Evolutionary conservation across 2,888 invertebrate species (phyloP).

Genomic region (Drosophila kuntzei): DNA sequence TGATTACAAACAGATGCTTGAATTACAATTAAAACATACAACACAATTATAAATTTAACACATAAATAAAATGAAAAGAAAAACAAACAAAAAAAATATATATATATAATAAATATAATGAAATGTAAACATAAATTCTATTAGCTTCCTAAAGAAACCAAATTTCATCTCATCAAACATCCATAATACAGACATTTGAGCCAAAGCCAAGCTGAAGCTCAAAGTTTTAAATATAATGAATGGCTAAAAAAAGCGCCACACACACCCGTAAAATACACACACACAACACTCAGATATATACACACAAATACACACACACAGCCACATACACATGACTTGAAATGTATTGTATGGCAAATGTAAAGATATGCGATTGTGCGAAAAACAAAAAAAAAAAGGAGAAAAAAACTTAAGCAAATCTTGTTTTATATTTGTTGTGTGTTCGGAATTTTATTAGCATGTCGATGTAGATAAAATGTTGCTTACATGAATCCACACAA

Average conservation of each 20-base stretch:
- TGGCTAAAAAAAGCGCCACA: slow-evolving; percentile 21
- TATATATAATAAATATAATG: background rate
- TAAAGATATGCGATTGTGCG: slow-evolving; percentile 48
- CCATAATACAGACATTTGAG: slow-evolving; percentile 26
- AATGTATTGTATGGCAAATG: slow-evolving; percentile 47
- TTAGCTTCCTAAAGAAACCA: slow-evolving; percentile 22
- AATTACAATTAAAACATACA: slow-evolving; percentile 38
- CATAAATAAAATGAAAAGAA: slow-evolving; percentile 40
- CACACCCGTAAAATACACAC: slow-evolving; percentile 1
- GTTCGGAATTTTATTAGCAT: slow-evolving; percentile 56
- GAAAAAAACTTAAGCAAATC: slow-evolving; percentile 41
- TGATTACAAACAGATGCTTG: slow-evolving; percentile 59
- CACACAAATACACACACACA: slow-evolving; percentile 9
- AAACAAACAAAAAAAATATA: slow-evolving; percentile 9
- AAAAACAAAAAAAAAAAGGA: slow-evolving; percentile 30
- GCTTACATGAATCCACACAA: slow-evolving; percentile 22
- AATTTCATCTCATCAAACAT: slow-evolving; percentile 10
- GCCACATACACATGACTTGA: slow-evolving; percentile 16
- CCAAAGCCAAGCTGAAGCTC: slow-evolving; percentile 33
- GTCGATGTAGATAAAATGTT: slow-evolving; percentile 41
- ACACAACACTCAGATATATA: slow-evolving; percentile 9
- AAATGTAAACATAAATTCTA: slow-evolving; percentile 21
- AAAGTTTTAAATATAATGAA: slow-evolving; percentile 34
- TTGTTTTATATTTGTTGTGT: slow-evolving; percentile 47
- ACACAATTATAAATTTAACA: slow-evolving; percentile 37